Evolutionary conservation across 2,888 invertebrate species (phyloP).

Genomic region (Stenoptilia bipunctidactyla): DNA sequence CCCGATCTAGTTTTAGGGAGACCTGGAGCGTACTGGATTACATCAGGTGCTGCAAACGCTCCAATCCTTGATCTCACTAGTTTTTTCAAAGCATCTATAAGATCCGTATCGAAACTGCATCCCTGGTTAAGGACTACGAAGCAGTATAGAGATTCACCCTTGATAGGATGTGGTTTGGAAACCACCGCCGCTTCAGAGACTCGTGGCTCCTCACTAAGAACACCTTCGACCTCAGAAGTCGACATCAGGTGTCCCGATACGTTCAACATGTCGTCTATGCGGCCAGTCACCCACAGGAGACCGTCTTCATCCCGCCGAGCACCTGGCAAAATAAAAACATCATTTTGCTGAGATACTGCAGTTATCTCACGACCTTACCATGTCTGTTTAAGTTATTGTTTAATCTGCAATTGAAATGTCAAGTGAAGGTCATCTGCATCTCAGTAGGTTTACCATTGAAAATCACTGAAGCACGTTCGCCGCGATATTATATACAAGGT

Average conservation of each 20-base stretch:
- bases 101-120: conserved; percentile 75
- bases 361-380: background rate
- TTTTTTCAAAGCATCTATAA: conserved; percentile 80
- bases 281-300: conserved; percentile 95
- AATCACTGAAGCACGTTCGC: too few species aligned
- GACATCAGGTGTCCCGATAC: conserved; percentile 98
- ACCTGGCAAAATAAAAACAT: conserved; percentile 62
- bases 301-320: conserved; percentile 93
- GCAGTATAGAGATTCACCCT: conserved; percentile 97
- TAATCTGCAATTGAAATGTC: too few species aligned
- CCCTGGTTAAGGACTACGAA: conserved; percentile 93
- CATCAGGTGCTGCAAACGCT: conserved; percentile 95
- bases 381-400: background rate
- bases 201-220: conserved; percentile 80
- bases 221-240: conserved; percentile 93
- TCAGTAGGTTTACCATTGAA: too few species aligned
- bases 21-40: conserved; percentile 92
- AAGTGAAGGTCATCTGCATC: too few species aligned
- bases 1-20: conserved; percentile 98
- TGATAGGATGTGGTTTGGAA: conserved; percentile 92
- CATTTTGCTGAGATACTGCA: too few species aligned
- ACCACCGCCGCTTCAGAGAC: conserved; percentile 97
- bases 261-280: conserved; percentile 98
- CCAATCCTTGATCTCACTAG: conserved; percentile 92
- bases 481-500: too few species aligned